phyloP scores from a whole-genome alignment of 2,888 invertebrate species.

The Eubasilissa splendida region DNA sequence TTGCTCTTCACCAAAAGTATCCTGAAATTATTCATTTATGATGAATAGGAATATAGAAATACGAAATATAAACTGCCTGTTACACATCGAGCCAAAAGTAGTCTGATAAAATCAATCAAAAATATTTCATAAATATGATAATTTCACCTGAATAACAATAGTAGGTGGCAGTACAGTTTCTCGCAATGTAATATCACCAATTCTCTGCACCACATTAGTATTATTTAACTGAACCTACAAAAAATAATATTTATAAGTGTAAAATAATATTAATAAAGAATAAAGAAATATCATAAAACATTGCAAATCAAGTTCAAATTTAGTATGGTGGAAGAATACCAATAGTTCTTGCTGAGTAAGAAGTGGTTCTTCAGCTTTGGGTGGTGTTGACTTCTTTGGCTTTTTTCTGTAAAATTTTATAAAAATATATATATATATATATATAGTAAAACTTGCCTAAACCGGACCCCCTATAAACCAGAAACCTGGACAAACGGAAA shows the following conservation, averaged over 20 bases:
- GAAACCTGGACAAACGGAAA: no score
- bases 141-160: not conserved
- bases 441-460: no score
- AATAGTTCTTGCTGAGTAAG: no score
- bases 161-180: not conserved
- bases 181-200: not conserved
- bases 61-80: no score
- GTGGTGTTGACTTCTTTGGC: not conserved
- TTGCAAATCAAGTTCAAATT: no score
- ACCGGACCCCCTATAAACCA: no score
- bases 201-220: not conserved
- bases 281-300: no score
- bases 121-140: not conserved
- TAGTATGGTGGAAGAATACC: no score
- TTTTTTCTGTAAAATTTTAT: not conserved
- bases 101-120: not conserved
- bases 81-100: not conserved
- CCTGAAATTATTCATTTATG: not conserved
- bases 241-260: not conserved
- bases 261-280: no score
- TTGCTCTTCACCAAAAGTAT: conserved; percentile 22
- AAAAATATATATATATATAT: no score
- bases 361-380: not conserved
- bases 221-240: not conserved
- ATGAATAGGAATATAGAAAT: not conserved